phyloP scores from a whole-genome alignment of 2,888 invertebrate genomes.

The Charanyca ferruginea region DNA sequence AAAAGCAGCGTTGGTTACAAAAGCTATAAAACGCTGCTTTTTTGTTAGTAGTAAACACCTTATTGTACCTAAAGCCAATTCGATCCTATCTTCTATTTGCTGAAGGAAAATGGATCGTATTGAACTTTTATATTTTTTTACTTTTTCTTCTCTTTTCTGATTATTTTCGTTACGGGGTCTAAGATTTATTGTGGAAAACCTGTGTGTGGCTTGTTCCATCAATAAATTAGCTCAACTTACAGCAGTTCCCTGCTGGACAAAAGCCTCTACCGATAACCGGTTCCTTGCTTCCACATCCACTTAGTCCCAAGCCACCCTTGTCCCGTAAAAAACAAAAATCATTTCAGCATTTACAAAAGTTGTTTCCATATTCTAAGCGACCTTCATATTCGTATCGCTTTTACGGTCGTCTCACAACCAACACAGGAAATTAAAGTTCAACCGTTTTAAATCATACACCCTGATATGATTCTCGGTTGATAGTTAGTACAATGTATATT shows the following conservation, averaged over 20 bases:
- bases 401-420: slow-evolving; percentile 29
- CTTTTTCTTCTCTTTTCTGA: no score
- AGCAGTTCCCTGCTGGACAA: no score
- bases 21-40: no score
- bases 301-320: background rate
- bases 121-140: no score
- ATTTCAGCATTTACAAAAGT: background rate
- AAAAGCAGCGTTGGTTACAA: no score
- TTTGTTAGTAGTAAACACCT: no score
- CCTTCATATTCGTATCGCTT: slow-evolving; percentile 6
- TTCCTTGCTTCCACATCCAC: background rate
- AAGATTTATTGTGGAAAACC: background rate
- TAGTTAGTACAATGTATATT: slow-evolving; percentile 23
- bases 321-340: background rate
- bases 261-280: no score
- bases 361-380: slow-evolving; percentile 21
- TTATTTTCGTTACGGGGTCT: no score
- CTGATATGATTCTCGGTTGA: slow-evolving; percentile 21
- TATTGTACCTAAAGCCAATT: no score
- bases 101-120: no score
- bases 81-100: no score
- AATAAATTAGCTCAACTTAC: background rate
- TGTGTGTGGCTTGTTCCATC: background rate
- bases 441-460: slow-evolving; percentile 49
- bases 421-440: slow-evolving; percentile 55